Evolutionary conservation across 2,113 vertebrate species (phyloP), one percentile per base, ranked within the genome.

Genomic region (Otocyon megalotis): DNA sequence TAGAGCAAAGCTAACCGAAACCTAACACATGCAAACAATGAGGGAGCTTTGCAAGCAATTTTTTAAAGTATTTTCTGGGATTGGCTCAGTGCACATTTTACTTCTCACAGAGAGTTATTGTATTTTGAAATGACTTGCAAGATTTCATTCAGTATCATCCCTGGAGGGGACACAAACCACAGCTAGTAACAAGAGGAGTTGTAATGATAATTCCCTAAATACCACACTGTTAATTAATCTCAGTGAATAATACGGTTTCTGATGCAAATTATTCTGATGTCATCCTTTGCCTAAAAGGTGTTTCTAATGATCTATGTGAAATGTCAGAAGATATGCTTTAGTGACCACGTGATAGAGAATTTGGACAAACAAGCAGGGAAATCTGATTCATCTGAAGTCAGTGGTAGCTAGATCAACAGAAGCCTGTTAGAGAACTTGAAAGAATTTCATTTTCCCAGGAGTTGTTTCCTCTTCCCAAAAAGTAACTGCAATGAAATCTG

Each of bases 71-170:
- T 94, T 97, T 96, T 69, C 69, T 92, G 50, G 17, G 20, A 90
- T 76, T 76, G 37, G 26, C n/a, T 93, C 20, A 58, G 50, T 30
- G 7, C 24, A 88, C 60, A 69, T 88, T 50, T 83, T 81, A 79
- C 77, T 97, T 94, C 91, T 93, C 83, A 63, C 32, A 74, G 22
- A 95, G n/a, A 82, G 53, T 81, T 86, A 72, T 94, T 96, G 96
- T 96, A 87, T 96, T 96, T 82, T 87, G 60, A 97, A 95, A 94
- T 90, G 77, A 94, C 54, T 96, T 96, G 71, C 62, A 94, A 96
- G 91, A 85, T 95, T 95, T 97, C 81, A 79, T 83, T 96, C 88
- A 86, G 76, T 90, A 48, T 94, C 89, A 94, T 28, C 79, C 90
- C 95, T 97, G 26, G 65, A 95, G 95, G 92, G 80, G n/a, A 96